Conservation (phyloP, 2,113 vertebrate genomes). For the Hystrix cristata region DNA sequence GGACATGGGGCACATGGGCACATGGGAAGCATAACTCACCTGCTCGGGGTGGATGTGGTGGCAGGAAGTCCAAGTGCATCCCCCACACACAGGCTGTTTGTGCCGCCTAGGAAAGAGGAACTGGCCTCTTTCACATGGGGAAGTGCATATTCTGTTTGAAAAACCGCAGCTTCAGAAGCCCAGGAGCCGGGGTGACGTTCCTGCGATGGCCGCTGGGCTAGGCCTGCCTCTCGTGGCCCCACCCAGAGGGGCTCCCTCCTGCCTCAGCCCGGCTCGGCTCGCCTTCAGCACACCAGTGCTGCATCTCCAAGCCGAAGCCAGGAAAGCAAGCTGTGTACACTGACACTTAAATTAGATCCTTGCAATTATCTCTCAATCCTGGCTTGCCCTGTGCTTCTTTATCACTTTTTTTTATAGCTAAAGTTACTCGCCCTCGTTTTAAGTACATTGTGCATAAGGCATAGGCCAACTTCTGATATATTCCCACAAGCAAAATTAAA, state of each 20-base stretch:
- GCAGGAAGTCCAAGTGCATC: slow-evolving; percentile 65
- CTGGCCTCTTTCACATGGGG: slow-evolving; percentile 77
- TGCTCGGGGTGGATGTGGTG: not conserved
- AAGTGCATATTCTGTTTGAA: slow-evolving; percentile 76
- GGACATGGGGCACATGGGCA: not conserved
- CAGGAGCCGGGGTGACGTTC: slow-evolving; percentile 68
- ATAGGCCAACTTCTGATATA: slow-evolving; percentile 89
- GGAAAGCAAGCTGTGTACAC: slow-evolving; percentile 59
- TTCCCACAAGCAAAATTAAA: slow-evolving; percentile 93
- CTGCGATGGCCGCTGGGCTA: slow-evolving; percentile 63
- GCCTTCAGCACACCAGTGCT: not conserved
- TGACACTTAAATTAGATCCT: slow-evolving; percentile 66
- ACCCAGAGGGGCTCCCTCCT: not conserved
- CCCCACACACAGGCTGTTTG: slow-evolving; percentile 58
- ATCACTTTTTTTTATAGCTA: slow-evolving; percentile 77
- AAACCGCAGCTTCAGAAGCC: slow-evolving; percentile 72
- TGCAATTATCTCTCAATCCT: slow-evolving; percentile 76
- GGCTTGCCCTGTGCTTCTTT: slow-evolving; percentile 79
- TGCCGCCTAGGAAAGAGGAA: slow-evolving; percentile 80
- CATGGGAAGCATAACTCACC: slow-evolving; percentile 70
- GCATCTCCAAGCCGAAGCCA: not conserved
- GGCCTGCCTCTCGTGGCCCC: slow-evolving; percentile 39
- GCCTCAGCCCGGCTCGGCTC: not conserved
- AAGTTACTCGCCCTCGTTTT: slow-evolving; percentile 83
- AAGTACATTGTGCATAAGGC: slow-evolving; percentile 84